Evolutionary conservation across 2,888 invertebrate species (phyloP), one percentile per base, ranked within the genome.

Genomic region (Rugalucina vietnamica): DNA sequence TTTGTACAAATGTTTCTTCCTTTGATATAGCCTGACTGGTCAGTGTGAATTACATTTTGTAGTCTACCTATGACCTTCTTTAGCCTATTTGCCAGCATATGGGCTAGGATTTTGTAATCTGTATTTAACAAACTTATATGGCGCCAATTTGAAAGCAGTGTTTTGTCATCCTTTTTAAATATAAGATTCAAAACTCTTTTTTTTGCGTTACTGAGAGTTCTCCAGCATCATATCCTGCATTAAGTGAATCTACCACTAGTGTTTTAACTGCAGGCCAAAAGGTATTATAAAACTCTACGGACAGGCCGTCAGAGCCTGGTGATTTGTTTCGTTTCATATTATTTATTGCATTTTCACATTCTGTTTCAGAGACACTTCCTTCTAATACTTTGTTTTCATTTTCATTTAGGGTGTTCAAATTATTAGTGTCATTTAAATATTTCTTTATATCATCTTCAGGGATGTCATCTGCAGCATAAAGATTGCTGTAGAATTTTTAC

Each of bases 251-350:
- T 29, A 75, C 37, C 1, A 83, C 5, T 57, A 73, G 27, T 14
- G 18, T 1, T n/a, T 37, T 32, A 18, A 82, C 37, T 10, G 49
- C 18, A n/a, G 49, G n/a, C 76, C 71, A 83, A 49, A 79, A 83
- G n/a, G 24, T 36, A 54, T 76, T 50, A 39, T 70, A 83, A 57
- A 83, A 80, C 69, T 83, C 83, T 37, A 49, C 49, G 8, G 83
- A 32, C 37, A 79, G 39, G 3, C 83, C 82, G 76, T 79, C 79
- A n/a, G 37, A 36, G 0, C 83, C 79, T 18, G 79, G 79, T 27
- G 50, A 24, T 69, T 83, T 83, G 39, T 83, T 79, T 24, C 24
- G 29, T 76, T 84, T 84, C 76, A 76, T 84, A 24, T 4, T 12
- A 8, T 60, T 60, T 3, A 60, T 60, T 8, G 18, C 60, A 24